Conservation (phyloP, 2,797 vertebrate genomes). For the Neosalanx taihuensis region DNA sequence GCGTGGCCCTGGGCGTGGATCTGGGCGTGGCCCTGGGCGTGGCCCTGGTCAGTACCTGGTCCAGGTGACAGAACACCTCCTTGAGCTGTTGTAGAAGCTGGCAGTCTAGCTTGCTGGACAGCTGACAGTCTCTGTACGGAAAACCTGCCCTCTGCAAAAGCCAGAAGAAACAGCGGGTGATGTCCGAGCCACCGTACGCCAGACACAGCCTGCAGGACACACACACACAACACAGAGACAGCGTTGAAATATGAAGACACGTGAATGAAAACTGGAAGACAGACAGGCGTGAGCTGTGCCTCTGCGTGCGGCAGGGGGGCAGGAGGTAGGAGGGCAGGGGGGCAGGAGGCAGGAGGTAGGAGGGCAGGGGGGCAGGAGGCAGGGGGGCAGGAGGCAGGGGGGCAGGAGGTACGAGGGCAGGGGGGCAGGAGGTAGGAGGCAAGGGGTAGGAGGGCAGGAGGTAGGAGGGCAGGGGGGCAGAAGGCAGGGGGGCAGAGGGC, state of each 20-base stretch:
- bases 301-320: no score
- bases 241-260: background rate
- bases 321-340: no score
- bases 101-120: slow-evolving; percentile 86
- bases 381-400: no score
- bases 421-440: no score
- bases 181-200: slow-evolving; percentile 91
- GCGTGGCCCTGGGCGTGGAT: background rate
- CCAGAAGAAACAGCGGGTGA: slow-evolving; percentile 94
- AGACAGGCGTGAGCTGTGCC: background rate
- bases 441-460: no score
- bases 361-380: no score
- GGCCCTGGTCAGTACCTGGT: slow-evolving; percentile 77
- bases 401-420: no score
- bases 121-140: slow-evolving; percentile 93
- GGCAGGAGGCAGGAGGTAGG: no score
- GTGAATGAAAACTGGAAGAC: background rate
- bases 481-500: no score
- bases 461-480: no score
- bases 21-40: background rate
- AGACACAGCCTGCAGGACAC: slow-evolving; percentile 81
- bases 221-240: slow-evolving; percentile 4
- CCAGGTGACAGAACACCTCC: slow-evolving; percentile 93
- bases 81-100: slow-evolving; percentile 93
- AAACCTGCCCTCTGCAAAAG: slow-evolving; percentile 95